phyloP scores from a whole-genome alignment of 1,140 invertebrate species.

The Lordiphosa stackelbergi region DNA sequence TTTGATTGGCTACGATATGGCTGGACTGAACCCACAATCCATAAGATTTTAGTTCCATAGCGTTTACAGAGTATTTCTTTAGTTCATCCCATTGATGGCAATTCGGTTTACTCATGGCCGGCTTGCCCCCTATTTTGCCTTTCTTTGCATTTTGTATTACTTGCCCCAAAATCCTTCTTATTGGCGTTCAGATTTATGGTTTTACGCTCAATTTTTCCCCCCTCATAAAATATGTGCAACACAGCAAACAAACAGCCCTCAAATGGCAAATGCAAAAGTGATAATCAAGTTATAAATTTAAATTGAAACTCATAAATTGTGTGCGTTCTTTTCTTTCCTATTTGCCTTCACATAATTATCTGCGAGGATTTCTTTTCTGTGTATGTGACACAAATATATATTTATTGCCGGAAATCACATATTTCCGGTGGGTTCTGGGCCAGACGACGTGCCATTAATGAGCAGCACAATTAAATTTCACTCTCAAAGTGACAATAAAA shows the following conservation, averaged over 20 bases:
- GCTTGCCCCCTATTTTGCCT: slow-evolving; percentile 1
- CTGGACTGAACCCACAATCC: neutral
- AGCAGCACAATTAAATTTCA: slow-evolving; percentile 70
- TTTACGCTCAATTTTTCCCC: slow-evolving; percentile 35
- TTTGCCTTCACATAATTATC: slow-evolving; percentile 25
- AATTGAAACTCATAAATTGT: slow-evolving; percentile 49
- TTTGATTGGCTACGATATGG: slow-evolving; percentile 57
- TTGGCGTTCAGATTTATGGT: slow-evolving; percentile 46
- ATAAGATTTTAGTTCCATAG: slow-evolving; percentile 1
- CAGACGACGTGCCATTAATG: slow-evolving; percentile 58
- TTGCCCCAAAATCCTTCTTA: slow-evolving; percentile 28
- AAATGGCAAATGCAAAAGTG: slow-evolving; percentile 31
- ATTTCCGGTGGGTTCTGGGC: slow-evolving; percentile 46
- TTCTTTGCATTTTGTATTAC: slow-evolving; percentile 6
- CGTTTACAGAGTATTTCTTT: slow-evolving; percentile 9
- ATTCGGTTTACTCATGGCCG: slow-evolving; percentile 13
- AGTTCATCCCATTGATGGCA: neutral
- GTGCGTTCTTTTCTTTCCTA: neutral
- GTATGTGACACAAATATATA: slow-evolving; percentile 44
- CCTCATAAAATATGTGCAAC: neutral
- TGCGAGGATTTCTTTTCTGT: slow-evolving; percentile 9
- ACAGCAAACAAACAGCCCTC: neutral
- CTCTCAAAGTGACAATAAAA: slow-evolving; percentile 49
- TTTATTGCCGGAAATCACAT: slow-evolving; percentile 71
- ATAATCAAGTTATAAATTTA: slow-evolving; percentile 58